Conservation (phyloP, 2,113 vertebrate genomes). For the Zeus faber region DNA sequence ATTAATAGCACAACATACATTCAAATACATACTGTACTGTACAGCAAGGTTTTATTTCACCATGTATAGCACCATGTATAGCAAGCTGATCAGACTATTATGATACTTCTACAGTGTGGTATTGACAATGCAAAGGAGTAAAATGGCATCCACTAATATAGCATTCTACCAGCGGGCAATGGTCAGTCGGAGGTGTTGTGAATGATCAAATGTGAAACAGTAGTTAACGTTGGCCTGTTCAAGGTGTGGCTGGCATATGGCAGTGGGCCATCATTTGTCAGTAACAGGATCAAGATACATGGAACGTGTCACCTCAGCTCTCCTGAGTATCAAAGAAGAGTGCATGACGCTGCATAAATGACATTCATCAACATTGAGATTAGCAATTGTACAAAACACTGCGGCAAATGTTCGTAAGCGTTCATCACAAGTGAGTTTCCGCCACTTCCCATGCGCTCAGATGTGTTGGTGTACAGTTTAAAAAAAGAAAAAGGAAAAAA, state of each 20-base stretch:
- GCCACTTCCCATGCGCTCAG: conserved; percentile 28
- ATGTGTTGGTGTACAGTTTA: conserved; percentile 25
- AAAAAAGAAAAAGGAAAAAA: too few species aligned
- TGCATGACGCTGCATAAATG: conserved; percentile 24
- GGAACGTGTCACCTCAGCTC: conserved; percentile 14
- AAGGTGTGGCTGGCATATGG: conserved; percentile 17
- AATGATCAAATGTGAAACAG: conserved; percentile 16
- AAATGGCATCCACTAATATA: conserved; percentile 38
- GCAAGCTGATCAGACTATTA: conserved; percentile 60
- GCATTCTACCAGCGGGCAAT: conserved; percentile 33
- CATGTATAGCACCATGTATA: conserved; percentile 74
- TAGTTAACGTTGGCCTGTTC: conserved; percentile 22
- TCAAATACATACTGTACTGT: conserved; percentile 78
- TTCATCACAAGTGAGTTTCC: conserved; percentile 23
- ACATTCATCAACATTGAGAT: conserved; percentile 61
- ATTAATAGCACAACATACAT: conserved; percentile 81
- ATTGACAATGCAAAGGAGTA: conserved; percentile 41
- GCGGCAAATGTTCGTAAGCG: conserved; percentile 29
- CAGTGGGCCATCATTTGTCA: too few species aligned
- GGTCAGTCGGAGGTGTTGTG: conserved; percentile 19
- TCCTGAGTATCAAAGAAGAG: conserved; percentile 29
- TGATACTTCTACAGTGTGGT: conserved; percentile 49
- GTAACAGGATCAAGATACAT: conserved; percentile 16
- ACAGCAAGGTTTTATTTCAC: conserved; percentile 63
- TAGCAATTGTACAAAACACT: conserved; percentile 54